phyloP scores from a whole-genome alignment of 1,140 invertebrate species.

The Cherax quadricarinatus region DNA sequence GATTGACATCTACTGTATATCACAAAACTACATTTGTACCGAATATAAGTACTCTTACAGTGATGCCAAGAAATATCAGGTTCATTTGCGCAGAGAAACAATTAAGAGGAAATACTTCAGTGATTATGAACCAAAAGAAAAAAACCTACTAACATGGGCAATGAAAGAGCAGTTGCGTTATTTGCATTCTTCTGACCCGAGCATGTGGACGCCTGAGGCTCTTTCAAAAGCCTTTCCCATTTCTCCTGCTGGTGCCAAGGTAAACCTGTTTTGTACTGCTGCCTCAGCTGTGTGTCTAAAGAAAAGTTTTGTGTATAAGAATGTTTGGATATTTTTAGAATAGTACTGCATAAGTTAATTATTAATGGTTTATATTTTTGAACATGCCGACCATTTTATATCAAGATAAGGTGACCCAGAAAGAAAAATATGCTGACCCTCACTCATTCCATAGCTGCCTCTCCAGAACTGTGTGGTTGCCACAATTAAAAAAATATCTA shows the following conservation, averaged over 20 bases:
- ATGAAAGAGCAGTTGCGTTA: slow-evolving; percentile 54
- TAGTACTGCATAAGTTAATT: no score
- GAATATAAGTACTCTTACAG: not conserved
- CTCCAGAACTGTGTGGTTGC: no score
- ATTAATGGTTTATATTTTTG: no score
- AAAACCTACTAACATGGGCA: slow-evolving; percentile 41
- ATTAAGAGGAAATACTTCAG: slow-evolving; percentile 43
- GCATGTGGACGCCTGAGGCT: slow-evolving; percentile 31
- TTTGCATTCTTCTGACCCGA: slow-evolving; percentile 31
- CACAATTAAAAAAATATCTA: no score
- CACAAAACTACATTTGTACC: no score
- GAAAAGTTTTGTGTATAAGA: no score
- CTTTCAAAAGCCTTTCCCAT: slow-evolving; percentile 41
- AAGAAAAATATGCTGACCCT: no score
- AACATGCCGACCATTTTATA: no score
- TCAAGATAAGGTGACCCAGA: no score
- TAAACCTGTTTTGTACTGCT: not conserved
- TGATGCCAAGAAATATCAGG: slow-evolving; percentile 23
- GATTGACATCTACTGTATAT: not conserved
- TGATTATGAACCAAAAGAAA: not conserved
- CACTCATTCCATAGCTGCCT: no score
- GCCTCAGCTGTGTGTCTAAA: no score
- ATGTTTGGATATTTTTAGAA: no score
- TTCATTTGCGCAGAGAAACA: not conserved
- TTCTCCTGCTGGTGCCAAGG: slow-evolving; percentile 44